Base-by-base conservation (phyloP, 2,113 vertebrate genomes). In the Rhinoderma darwinii region DNA sequence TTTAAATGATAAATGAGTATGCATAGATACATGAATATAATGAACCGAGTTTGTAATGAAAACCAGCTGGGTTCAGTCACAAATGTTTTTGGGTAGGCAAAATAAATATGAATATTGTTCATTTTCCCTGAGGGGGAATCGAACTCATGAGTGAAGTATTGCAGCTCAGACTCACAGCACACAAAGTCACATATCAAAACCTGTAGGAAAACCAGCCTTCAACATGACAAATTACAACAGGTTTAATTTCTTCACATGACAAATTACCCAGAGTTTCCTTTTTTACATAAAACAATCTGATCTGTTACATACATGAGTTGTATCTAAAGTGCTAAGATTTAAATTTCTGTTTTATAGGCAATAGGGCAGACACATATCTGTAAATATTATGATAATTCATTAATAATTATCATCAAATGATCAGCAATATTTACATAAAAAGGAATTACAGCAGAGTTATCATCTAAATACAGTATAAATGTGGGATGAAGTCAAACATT, bases 81-180 rank as follows among this genome's bases (percentile, higher is more conserved):
- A 87, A 87, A 87, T 87, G 79, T 87, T 87, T 87, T 87, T 87
- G 86, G 86, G 86, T 82, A 87, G 86, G 86, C 79, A 87, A 87
- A 87, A 87, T 87, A 87, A 87, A 87, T 87, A 87, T 87, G 86
- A 87, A 87, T 87, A 87, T 87, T 87, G 86, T 87, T 87, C 79
- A 73, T 87, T 87, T 81, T 87, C 86, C 86, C 86, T 75, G 79
- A 87, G 86, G 86, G 86, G 79, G 86, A 87, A 87, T 87, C 86
- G 68, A 87, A 74, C 86, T 87, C 86, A 82, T 87, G 86, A 82
- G 86, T 87, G 86, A 87, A 87, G 78, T 73, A 87, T 87, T 87
- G 44, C 86, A 87, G 86, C 79, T 87, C 86, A 87, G 68, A 68
- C 86, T 82, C 78, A 82, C 79, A 66, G 86, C 86, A 87, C 70